phyloP scores from a whole-genome alignment of 1,140 invertebrate species.

The Drosophila sproati region DNA sequence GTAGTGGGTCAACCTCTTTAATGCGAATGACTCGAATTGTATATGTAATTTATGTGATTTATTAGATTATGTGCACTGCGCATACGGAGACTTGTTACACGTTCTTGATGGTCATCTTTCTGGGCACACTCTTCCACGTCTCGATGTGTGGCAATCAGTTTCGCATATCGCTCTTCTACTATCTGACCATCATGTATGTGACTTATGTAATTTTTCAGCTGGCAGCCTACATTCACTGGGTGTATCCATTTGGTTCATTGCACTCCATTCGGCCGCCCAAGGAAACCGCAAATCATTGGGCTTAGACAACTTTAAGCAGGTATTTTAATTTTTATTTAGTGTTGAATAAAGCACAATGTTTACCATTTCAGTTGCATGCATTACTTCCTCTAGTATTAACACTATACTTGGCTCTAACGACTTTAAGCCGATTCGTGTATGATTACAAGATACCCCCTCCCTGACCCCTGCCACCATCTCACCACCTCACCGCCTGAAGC shows the following conservation, averaged over 20 bases:
- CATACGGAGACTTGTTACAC: conserved; percentile 6
- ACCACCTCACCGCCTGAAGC: conserved; percentile 11
- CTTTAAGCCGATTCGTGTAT: conserved; percentile 15
- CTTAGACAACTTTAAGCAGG: conserved; percentile 4
- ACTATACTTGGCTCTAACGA: background rate
- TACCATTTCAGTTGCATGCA: too few relatives aligned
- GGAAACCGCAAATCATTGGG: background rate
- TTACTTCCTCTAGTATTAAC: too few relatives aligned
- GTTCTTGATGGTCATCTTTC: conserved; percentile 28
- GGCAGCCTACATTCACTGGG: background rate
- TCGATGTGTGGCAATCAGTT: conserved; percentile 57
- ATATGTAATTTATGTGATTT: background rate
- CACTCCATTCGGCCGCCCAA: background rate
- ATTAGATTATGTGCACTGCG: conserved; percentile 38
- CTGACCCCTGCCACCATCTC: background rate
- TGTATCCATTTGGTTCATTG: conserved; percentile 34
- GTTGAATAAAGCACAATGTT: too few relatives aligned
- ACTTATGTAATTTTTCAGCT: conserved; percentile 18
- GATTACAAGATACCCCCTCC: conserved; percentile 36
- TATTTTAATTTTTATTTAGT: background rate
- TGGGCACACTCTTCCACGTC: conserved; percentile 29
- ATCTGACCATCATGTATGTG: background rate
- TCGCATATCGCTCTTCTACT: conserved; percentile 46
- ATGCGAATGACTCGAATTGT: too few relatives aligned
- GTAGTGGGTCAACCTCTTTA: background rate